Evolutionary conservation across 2,888 invertebrate genomes (phyloP).

Genomic region (Drosophila aldrichi): DNA sequence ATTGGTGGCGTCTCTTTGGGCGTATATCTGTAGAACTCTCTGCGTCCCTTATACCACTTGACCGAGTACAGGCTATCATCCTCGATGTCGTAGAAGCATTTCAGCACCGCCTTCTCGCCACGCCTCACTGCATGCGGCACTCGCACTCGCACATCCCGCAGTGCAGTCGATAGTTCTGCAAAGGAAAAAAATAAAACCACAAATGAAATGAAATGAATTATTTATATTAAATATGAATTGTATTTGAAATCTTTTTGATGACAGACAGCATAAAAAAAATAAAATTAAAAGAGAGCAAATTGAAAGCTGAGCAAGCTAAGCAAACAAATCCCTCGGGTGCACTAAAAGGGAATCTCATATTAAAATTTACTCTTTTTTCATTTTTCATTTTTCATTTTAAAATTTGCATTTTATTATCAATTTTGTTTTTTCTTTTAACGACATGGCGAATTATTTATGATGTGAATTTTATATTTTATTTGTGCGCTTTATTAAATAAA

Average conservation of each 20-base stretch:
- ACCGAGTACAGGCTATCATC: conserved; percentile 92
- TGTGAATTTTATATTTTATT: conserved; percentile 47
- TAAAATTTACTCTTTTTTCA: conserved; percentile 38
- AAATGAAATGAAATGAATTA: conserved; percentile 6
- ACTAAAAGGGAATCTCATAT: conserved; percentile 32
- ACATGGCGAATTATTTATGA: conserved; percentile 68
- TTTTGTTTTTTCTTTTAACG: conserved; percentile 57
- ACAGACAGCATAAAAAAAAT: conserved; percentile 36
- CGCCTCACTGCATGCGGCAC: conserved; percentile 89
- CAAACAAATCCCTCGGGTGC: conserved; percentile 47
- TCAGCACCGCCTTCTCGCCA: conserved; percentile 88
- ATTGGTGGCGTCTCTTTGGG: conserved; percentile 90
- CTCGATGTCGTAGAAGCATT: conserved; percentile 92
- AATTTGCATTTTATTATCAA: conserved; percentile 71
- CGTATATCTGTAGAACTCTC: conserved; percentile 93
- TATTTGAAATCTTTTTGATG: conserved; percentile 51
- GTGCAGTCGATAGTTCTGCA: conserved; percentile 71
- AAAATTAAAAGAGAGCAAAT: conserved; percentile 13
- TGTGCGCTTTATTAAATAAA: conserved; percentile 68
- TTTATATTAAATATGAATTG: conserved; percentile 35
- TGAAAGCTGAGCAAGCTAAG: conserved; percentile 27
- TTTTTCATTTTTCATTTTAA: conserved; percentile 26
- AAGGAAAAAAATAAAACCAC: neutral
- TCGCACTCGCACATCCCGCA: conserved; percentile 88
- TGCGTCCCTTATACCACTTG: conserved; percentile 93